Evolutionary conservation across 1,140 invertebrate genomes (phyloP), one percentile per base, ranked within the genome.

Genomic region (Megalonaias nervosa): DNA sequence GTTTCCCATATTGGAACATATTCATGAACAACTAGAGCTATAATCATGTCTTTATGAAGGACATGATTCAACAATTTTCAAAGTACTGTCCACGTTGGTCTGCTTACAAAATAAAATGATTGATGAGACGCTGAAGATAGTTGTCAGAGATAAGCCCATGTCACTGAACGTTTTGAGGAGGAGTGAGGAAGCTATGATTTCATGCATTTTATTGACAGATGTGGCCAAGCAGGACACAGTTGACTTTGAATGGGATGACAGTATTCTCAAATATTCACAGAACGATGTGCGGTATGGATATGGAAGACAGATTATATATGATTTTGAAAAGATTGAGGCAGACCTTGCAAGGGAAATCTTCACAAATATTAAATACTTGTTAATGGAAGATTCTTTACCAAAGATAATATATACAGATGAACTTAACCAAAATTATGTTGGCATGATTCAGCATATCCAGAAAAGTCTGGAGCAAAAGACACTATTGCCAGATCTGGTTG

Each of bases 291-390:
- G 11, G 4, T 76, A 76, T 76, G 74, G 74, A 12, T n/a, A 19
- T 16, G 74, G 74, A 61, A 59, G 65, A 31, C 38, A 48, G 23
- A 58, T 76, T 19, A 12, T 55, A 3, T 76, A 76, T 58, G 74
- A 76, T 70, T 76, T 76, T n/a, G n/a, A 64, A 19, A 76, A 76
- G 21, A 76, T 76, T 57, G 74, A 76, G 48, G 71, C 64, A 48
- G 57, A 69, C 11, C 31, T 76, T 14, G 67, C 58, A 38, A 38
- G 38, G 38, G 5, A 38, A 38, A 38, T 38, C 38, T 38, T 38
- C 4, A 38, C 38, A 6, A 38, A 38, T 38, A 3, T 38, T 38
- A 73, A 65, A 31, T 58, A 26, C 48, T 64, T 59, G 23, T 61
- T 61, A 23, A n/a, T 61, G 17, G 21, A 61, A 55, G n/a, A 71